Conservation (phyloP, 2,797 vertebrate genomes). For the Gallinago solitaria region DNA sequence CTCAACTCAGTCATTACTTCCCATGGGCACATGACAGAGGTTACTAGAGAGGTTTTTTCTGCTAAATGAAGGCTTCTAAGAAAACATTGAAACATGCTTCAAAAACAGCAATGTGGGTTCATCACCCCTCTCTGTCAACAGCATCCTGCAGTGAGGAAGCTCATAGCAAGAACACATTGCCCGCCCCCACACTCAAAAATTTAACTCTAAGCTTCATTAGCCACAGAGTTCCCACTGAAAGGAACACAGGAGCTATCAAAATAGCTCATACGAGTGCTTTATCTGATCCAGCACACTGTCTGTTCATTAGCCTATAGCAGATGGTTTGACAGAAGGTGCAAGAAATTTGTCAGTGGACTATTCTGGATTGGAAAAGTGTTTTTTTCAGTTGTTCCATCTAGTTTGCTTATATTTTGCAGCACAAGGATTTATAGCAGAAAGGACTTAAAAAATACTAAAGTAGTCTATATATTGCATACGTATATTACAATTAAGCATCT, state of each 20-base stretch:
- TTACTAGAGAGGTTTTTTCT: not conserved
- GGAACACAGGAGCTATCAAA: constrained; percentile 20
- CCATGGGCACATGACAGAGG: not conserved
- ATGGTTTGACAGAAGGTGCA: constrained; percentile 68
- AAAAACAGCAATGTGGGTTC: not conserved
- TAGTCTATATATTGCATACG: not conserved
- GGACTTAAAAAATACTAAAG: not conserved
- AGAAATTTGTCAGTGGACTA: constrained; percentile 38
- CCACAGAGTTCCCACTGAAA: constrained; percentile 3
- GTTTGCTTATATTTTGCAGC: not conserved
- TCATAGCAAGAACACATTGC: not conserved
- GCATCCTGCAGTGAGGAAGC: not conserved
- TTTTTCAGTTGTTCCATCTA: not conserved
- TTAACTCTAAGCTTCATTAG: constrained; percentile 21
- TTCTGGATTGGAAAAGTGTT: not conserved
- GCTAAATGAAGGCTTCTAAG: not conserved
- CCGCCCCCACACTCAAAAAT: not conserved
- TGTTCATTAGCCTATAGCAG: constrained; percentile 52
- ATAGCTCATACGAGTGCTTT: constrained; percentile 8
- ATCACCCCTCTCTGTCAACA: not conserved
- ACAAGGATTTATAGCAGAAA: not conserved
- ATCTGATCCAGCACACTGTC: not conserved
- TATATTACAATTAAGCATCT: not conserved
- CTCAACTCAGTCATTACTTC: not conserved
- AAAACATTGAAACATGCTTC: not conserved